Evolutionary conservation across 2,113 vertebrate genomes (phyloP), one percentile per base, ranked within the genome.

Genomic region (Aphyosemion australe): DNA sequence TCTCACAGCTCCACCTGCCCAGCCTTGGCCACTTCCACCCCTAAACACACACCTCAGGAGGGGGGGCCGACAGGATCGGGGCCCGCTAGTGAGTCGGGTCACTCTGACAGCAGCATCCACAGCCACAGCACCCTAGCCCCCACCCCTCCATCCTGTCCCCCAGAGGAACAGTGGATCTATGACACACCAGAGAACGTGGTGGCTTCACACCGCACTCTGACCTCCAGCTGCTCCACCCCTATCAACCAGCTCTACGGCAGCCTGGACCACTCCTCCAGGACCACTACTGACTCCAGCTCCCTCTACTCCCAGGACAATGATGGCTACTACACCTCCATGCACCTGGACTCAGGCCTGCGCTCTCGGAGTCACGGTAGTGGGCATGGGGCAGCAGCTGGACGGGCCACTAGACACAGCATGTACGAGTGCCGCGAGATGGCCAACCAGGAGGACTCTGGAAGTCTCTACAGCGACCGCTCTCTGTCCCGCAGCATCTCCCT

Each of bases 401-500:
- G 93, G 14, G 90, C 93, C 45, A 76, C 87, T 41, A 88, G 94
- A 50, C 95, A 96, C 83, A 95, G 93, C 0, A 93, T 95, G 91
- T 95, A 97, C 9, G 95, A 96, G 82, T 94, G 91, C 57, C 91
- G 91, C 0, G 90, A 92, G 52, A 89, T 83, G 68, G 92, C 88
- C 61, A 90, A 63, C 62, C 91, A 86, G 50, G 94, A 89, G 13
- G 93, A 95, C 26, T 75, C 67, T 49, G 76, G 77, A 4, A 84
- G 82, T 54, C 55, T 91, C 32, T 92, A 91, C 88, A 93, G 90
- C 5, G 94, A 98, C 45, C 94, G 85, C 69, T 93, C 93, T 12
- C 81, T 98, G 4, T 92, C 90, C 1, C 94, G 95, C 65, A 97
- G 92, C 74, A 96, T 99, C 83, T 99, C 97, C 34, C 89, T 99